Base-by-base conservation (phyloP, 35 echinoderm and acorn worm genomes). In the Acanthaster planci region DNA sequence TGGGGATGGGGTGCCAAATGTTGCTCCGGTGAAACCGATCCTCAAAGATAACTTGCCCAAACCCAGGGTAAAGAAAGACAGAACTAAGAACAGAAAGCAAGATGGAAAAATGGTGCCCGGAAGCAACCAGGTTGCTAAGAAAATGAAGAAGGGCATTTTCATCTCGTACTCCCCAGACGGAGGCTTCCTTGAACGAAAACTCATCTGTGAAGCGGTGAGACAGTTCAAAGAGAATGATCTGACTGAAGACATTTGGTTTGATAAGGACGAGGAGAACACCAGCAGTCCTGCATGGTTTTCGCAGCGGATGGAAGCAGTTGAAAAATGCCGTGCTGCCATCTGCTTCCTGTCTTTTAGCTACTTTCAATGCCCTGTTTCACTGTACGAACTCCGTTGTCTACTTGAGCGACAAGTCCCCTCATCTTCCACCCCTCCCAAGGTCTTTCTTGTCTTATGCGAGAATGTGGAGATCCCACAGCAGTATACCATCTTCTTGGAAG, bases 101-200 rank as follows among this genome's bases (percentile, higher is more conserved):
- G 56, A 59, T 56, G 53, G 27, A 21, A 81, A 52, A 51, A 83
- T 60, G 38, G 54, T 16, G 51, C n/a, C n/a, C n/a, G 40, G 34
- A 82, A 82, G 34, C n/a, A 82, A 8, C 35, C 42, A 52, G 52
- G 53, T 58, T 30, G 39, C 8, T 21, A 98, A 93, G 32, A 98
- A 94, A 56, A 82, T 93, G 32, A 91, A 92, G 55, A 99, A 99
- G 52, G 51, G 91, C 22, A 99, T 99, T 42, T 94, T 88, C 68
- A 89, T 99, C 53, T 99, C 96, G 21, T 99, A 99, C 52, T 99
- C 96, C 14, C 96, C 96, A 0, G 89, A 99, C 80, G 92, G 91
- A 53, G 89, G 96, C 23, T 99, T 94, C 51, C 23, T 88, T 54
- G 96, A 99, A 85, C 60, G 96, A 55, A 83, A 83, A 75, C 93